These are phyloP conservation scores for Gnathonemus longibarbis DNA, from an alignment of 2,113 vertebrate genomes.

Conservation along the genomic window DNA sequence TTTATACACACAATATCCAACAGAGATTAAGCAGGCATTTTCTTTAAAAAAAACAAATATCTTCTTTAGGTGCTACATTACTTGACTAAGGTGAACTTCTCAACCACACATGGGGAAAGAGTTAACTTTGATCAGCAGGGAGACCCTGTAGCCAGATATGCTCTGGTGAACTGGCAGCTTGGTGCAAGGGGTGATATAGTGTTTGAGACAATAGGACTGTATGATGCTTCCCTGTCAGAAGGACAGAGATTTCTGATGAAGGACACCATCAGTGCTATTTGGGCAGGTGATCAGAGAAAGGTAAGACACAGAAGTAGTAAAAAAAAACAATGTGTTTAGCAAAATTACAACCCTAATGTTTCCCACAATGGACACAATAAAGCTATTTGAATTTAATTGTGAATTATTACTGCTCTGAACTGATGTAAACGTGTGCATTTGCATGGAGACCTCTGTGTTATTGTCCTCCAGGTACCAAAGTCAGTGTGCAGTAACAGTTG, in stretches of 20 bases:
- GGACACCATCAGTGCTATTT: slow-evolving; percentile 44
- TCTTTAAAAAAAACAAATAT: not conserved
- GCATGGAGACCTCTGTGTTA: not conserved
- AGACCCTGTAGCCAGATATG: slow-evolving; percentile 59
- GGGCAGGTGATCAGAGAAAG: slow-evolving; percentile 47
- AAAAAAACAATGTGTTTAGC: not conserved
- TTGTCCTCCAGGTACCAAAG: slow-evolving; percentile 47
- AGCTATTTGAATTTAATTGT: not conserved
- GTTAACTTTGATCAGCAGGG: slow-evolving; percentile 59
- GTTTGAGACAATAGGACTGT: slow-evolving; percentile 58
- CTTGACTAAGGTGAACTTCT: slow-evolving; percentile 58
- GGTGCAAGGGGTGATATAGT: slow-evolving; percentile 44
- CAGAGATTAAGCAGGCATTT: not conserved
- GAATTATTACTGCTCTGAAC: not conserved
- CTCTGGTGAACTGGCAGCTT: slow-evolving; percentile 64
- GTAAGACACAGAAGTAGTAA: slow-evolving; percentile 35
- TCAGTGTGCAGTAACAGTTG: slow-evolving; percentile 67
- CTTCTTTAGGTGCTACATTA: slow-evolving; percentile 58
- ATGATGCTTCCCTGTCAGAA: slow-evolving; percentile 54
- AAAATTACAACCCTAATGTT: not conserved
- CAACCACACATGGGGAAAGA: slow-evolving; percentile 53
- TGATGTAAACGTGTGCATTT: not conserved
- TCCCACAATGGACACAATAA: not conserved
- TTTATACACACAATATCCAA: not conserved
- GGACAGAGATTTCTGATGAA: slow-evolving; percentile 58